A percentile compares a stretch with the other conserved stretches of the same genome.
Evolutionary conservation across 2,797 vertebrate genomes (phyloP).

Genomic region (Pyrocephalus nanus): DNA sequence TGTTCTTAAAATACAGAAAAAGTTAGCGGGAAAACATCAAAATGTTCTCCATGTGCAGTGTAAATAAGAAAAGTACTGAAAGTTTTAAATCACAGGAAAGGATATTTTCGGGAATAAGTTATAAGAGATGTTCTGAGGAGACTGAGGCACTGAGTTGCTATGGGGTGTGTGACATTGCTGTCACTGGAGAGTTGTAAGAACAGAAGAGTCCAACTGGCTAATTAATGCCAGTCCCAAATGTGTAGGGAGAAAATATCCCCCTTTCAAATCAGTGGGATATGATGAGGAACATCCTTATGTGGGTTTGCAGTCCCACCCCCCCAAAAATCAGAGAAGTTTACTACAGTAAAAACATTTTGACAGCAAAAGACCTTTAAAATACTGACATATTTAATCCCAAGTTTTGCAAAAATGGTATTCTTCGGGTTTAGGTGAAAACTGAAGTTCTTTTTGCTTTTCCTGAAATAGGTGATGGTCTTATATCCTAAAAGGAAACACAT

Average conservation of each 20-base stretch:
- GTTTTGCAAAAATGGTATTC: neutral
- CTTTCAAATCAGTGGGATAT: constrained; percentile 16
- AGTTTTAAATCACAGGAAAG: neutral
- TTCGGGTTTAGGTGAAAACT: neutral
- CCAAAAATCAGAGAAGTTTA: neutral
- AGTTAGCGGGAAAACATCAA: neutral
- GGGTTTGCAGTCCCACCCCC: neutral
- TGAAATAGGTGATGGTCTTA: neutral
- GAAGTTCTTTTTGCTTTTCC: neutral
- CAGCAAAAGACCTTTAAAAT: neutral
- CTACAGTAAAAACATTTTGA: neutral
- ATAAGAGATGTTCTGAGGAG: neutral
- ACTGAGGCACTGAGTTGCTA: neutral
- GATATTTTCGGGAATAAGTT: neutral
- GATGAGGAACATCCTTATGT: neutral
- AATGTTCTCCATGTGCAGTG: neutral
- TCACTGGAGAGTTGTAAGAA: neutral
- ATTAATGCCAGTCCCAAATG: constrained; percentile 25
- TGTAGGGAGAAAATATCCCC: neutral
- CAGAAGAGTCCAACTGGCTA: neutral
- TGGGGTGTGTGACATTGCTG: neutral
- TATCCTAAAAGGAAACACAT: neutral
- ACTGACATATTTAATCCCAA: neutral
- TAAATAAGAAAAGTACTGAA: neutral
- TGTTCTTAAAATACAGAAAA: neutral